These are phyloP conservation scores for Nasua narica DNA, from an alignment of 2,797 vertebrate genomes.

Conservation along the genomic window DNA sequence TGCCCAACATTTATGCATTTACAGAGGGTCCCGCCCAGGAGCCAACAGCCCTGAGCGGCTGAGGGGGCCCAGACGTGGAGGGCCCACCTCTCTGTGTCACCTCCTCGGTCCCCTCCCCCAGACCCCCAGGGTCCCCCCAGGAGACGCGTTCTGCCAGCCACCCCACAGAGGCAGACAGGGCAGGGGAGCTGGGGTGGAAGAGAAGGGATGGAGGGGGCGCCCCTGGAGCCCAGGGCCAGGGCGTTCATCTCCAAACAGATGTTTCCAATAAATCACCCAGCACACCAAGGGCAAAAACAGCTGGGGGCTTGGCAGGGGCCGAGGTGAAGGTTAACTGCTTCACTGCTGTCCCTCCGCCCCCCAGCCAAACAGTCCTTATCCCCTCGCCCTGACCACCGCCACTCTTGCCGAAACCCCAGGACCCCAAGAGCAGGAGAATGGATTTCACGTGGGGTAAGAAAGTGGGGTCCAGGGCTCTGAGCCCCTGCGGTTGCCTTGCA, in stretches of 20 bases:
- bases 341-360: neutral
- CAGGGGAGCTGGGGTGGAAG: neutral
- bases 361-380: neutral
- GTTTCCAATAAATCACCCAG: constrained; percentile 74
- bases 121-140: neutral
- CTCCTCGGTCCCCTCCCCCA: neutral
- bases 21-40: neutral
- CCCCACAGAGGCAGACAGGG: neutral
- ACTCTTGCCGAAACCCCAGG: neutral
- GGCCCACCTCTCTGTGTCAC: no score
- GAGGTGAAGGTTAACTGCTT: constrained; percentile 40
- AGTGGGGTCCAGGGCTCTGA: neutral
- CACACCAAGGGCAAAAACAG: constrained; percentile 57
- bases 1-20: neutral
- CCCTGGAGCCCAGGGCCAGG: constrained; percentile 41
- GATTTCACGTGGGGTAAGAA: neutral
- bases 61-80: neutral
- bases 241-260: constrained; percentile 64
- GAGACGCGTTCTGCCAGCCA: neutral
- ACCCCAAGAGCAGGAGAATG: neutral
- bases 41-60: neutral
- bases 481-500: neutral
- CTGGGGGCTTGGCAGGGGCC: constrained; percentile 66
- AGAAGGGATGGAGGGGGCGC: neutral
- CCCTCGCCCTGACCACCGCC: neutral